Evolutionary conservation across 2,797 vertebrate genomes (phyloP), one percentile per base, ranked within the genome.

Genomic region (Cygnus olor): DNA sequence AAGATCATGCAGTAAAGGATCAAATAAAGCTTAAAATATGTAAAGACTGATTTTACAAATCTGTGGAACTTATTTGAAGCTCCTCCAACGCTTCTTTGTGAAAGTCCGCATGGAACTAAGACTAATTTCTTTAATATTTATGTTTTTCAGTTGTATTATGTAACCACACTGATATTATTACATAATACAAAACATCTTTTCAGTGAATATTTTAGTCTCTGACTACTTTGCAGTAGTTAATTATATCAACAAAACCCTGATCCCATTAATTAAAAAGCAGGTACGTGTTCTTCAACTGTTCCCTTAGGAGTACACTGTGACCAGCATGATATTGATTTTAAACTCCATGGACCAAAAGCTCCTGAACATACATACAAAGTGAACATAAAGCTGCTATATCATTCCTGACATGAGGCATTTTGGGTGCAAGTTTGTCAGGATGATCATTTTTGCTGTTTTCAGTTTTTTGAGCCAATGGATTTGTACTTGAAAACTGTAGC

Each of bases 291-390:
- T 76, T 81, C 40, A 32, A 18, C 14, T 24, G 13, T 38, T 53
- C 27, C 21, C 22, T 54, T 19, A 63, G 11, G 38, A 25, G 21
- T 27, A 61, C 30, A 14, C 16, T 72, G 36, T 4, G 54, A 51
- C 27, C 66, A 80, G 6, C 3, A 49, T 3, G 4, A 61, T 30
- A 30, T 0, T 45, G 51, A 74, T 34, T 51, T 83, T 42, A 80
- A 84, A 56, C 20, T 38, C 20, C 44, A 5, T 20, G 24, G 22
- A 51, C 7, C 14, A 73, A 76, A 69, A 14, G 9, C 20, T 58
- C 42, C 53, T 58, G 8, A 81, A 45, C 0, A 0, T 0, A 22
- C 2, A 4, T 22, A 49, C 32, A 65, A 86, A 64, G 8, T 36
- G 40, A 84, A 14, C 66, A 71, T 30, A 63, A 69, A 61, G 28